Evolutionary conservation across 2,888 invertebrate species (phyloP).

Genomic region (Elegia similella): DNA sequence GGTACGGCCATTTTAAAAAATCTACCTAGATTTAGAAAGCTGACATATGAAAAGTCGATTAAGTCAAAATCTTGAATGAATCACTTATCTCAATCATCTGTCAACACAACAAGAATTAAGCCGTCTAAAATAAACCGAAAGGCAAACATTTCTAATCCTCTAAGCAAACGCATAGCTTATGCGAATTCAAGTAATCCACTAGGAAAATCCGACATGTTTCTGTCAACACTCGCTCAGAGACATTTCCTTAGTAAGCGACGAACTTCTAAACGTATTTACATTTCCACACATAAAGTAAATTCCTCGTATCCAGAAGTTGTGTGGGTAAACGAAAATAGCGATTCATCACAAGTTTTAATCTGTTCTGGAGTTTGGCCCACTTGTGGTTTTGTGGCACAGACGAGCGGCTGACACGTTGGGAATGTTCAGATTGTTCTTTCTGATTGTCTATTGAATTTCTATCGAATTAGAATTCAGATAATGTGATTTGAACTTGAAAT

Average conservation of each 20-base stretch:
- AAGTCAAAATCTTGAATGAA: neutral
- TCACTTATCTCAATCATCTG: neutral
- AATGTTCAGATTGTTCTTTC: neutral
- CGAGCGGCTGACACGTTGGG: constrained; percentile 25
- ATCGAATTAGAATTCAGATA: neutral
- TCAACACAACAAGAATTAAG: constrained; percentile 48
- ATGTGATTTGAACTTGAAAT: no score
- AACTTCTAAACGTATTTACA: constrained; percentile 74
- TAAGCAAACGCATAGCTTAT: constrained; percentile 66
- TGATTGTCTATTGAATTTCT: neutral
- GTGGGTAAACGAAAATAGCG: constrained; percentile 68
- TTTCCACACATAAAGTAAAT: constrained; percentile 77
- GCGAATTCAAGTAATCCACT: constrained; percentile 76
- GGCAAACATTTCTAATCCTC: constrained; percentile 66
- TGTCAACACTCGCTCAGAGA: constrained; percentile 70
- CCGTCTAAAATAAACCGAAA: constrained; percentile 46
- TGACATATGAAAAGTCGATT: no score
- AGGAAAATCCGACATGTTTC: constrained; percentile 69
- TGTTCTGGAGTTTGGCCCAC: constrained; percentile 71
- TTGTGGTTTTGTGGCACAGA: constrained; percentile 43
- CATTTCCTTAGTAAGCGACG: constrained; percentile 66
- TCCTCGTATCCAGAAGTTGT: constrained; percentile 65
- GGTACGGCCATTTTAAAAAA: no score
- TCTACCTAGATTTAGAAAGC: no score
- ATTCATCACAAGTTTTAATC: constrained; percentile 79